A percentile compares a stretch with the other conserved stretches of the same genome.
These are phyloP conservation scores for Coluber constrictor DNA, from an alignment of 2,797 vertebrate genomes.

Conservation along the genomic window DNA sequence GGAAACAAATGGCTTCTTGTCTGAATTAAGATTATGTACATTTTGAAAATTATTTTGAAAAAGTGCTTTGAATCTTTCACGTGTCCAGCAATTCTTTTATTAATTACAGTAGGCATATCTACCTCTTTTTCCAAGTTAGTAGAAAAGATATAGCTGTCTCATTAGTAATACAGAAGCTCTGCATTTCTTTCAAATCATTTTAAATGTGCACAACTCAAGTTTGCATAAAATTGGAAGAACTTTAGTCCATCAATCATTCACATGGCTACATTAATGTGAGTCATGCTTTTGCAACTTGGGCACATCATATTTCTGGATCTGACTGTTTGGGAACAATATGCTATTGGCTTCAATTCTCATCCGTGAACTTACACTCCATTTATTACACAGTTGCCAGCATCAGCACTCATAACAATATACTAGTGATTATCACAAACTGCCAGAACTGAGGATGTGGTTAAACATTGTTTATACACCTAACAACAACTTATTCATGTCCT, in stretches of 20 bases:
- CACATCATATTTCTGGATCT: not conserved
- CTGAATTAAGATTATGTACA: not conserved
- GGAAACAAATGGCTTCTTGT: not conserved
- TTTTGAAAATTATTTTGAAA: not conserved
- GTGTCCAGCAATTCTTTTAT: not conserved
- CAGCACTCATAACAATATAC: not conserved
- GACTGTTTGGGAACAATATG: not conserved
- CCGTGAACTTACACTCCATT: not conserved
- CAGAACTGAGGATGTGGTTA: not conserved
- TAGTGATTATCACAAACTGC: not conserved
- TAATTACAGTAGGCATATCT: not conserved
- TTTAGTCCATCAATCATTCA: not conserved
- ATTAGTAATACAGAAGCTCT: not conserved
- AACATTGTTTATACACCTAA: not conserved
- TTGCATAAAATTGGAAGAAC: not conserved
- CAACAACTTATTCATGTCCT: not conserved
- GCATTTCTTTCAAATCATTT: not conserved
- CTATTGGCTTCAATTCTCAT: not conserved
- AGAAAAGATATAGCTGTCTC: not conserved
- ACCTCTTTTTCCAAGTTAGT: not conserved
- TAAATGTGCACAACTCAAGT: not conserved
- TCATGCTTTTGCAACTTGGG: not conserved
- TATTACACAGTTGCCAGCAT: not conserved
- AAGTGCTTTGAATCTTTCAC: not conserved
- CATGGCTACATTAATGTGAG: not conserved